A percentile compares a stretch with the other conserved stretches of the same genome.
Conservation (phyloP, 2,797 vertebrate species). For the Siniperca undulata region DNA sequence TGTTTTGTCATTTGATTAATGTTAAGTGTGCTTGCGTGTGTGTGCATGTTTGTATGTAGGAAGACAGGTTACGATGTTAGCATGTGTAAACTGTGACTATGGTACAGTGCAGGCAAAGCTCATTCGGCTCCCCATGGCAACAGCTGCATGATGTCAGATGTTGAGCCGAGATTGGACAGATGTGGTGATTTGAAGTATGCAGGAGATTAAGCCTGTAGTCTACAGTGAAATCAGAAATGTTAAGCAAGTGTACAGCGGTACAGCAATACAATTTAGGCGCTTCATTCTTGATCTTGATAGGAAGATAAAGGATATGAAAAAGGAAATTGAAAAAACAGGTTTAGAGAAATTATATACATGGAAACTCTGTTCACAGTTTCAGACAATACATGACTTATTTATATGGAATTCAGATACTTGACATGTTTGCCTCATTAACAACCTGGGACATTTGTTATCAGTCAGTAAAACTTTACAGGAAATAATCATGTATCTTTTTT, state of each 20-base stretch:
- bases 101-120: constrained; percentile 47
- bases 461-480: constrained; percentile 34
- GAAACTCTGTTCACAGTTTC: not conserved
- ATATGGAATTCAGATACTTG: constrained; percentile 22
- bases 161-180: constrained; percentile 67
- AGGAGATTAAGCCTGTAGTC: constrained; percentile 57
- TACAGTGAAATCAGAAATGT: constrained; percentile 60
- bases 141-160: constrained; percentile 69
- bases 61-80: constrained; percentile 25
- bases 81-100: constrained; percentile 39
- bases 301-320: constrained; percentile 19
- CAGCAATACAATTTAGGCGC: constrained; percentile 22
- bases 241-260: constrained; percentile 8
- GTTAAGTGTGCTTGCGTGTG: constrained; percentile 1
- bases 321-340: not conserved
- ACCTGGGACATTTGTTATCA: constrained; percentile 7
- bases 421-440: constrained; percentile 28
- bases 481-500: constrained; percentile 22
- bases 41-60: not conserved
- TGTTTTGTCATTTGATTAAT: constrained; percentile 29
- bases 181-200: constrained; percentile 63
- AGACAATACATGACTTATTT: constrained; percentile 21
- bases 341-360: constrained; percentile 3
- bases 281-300: not conserved
- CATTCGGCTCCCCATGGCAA: constrained; percentile 50